Conservation (phyloP, 2,888 invertebrate genomes). For the Hydraecia micacea region DNA sequence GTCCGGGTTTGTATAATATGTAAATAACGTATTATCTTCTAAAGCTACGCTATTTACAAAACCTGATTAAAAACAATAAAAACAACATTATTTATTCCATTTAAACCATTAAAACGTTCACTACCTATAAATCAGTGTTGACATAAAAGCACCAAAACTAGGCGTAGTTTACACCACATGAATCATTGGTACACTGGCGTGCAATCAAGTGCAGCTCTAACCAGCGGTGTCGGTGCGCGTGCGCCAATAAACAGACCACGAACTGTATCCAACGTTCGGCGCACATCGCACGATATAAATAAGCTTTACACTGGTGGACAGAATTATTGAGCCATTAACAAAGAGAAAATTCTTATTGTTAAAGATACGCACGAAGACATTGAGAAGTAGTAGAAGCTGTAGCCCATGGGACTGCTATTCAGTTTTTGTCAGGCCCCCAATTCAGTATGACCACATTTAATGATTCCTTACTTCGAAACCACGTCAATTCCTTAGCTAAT, state of each 20-base stretch:
- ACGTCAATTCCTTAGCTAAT: no score
- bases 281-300: constrained; percentile 65
- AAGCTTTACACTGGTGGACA: constrained; percentile 65
- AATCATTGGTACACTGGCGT: constrained; percentile 61
- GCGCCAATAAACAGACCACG: constrained; percentile 70
- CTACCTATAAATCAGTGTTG: constrained; percentile 42
- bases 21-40: not conserved
- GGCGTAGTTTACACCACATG: constrained; percentile 52
- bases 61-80: constrained; percentile 1
- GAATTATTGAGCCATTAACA: not conserved
- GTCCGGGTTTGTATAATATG: not conserved
- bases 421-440: no score
- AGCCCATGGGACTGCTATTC: no score
- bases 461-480: no score
- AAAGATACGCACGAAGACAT: no score
- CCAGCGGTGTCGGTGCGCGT: constrained; percentile 58
- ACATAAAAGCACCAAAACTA: constrained; percentile 56
- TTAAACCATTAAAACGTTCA: constrained; percentile 27
- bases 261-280: constrained; percentile 60
- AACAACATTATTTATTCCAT: not conserved
- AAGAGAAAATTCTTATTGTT: not conserved
- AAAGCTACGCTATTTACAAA: not conserved
- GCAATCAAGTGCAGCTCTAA: constrained; percentile 55
- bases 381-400: no score
- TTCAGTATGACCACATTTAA: no score